These are phyloP conservation scores for Drosophila pruinosa DNA, from an alignment of 1,140 invertebrate genomes.

Conservation along the genomic window DNA sequence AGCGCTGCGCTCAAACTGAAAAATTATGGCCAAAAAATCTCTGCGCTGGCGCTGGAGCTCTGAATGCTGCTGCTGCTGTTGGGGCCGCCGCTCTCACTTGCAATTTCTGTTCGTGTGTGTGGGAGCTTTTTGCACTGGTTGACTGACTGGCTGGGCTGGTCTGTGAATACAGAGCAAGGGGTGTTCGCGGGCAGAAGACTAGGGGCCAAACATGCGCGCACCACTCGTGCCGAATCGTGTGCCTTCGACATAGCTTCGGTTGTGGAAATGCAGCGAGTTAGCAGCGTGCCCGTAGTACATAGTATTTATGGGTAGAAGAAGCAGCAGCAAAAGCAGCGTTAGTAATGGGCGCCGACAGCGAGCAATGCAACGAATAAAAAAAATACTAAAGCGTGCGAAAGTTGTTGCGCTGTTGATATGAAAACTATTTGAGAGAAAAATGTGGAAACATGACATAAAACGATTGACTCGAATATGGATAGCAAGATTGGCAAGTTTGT, in stretches of 20 bases:
- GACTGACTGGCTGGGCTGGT: slow-evolving; percentile 19
- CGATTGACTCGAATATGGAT: slow-evolving; percentile 41
- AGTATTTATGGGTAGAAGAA: slow-evolving; percentile 63
- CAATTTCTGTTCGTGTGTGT: slow-evolving; percentile 47
- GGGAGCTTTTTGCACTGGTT: slow-evolving; percentile 47
- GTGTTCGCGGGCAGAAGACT: background rate
- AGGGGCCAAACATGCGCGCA: slow-evolving; percentile 61
- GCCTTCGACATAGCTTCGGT: slow-evolving; percentile 38
- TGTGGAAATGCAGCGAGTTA: slow-evolving; percentile 52
- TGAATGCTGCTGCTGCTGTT: slow-evolving; percentile 2
- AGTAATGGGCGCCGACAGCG: slow-evolving; percentile 57
- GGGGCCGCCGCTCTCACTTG: slow-evolving; percentile 45
- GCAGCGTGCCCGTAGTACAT: slow-evolving; percentile 59
- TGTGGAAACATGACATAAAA: slow-evolving; percentile 54
- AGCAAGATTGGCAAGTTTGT: slow-evolving; percentile 18
- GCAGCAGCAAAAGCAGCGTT: slow-evolving; percentile 26
- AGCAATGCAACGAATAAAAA: slow-evolving; percentile 50
- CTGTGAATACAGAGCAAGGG: background rate
- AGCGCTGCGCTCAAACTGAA: slow-evolving; percentile 73
- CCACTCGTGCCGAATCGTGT: slow-evolving; percentile 56
- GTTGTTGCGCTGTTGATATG: slow-evolving; percentile 52
- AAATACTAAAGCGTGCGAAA: slow-evolving; percentile 65
- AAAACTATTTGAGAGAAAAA: slow-evolving; percentile 41
- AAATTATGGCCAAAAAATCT: slow-evolving; percentile 75
- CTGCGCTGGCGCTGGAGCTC: slow-evolving; percentile 70